phyloP scores from a whole-genome alignment of 2,113 vertebrate genomes.

The Rhinogobius similis region DNA sequence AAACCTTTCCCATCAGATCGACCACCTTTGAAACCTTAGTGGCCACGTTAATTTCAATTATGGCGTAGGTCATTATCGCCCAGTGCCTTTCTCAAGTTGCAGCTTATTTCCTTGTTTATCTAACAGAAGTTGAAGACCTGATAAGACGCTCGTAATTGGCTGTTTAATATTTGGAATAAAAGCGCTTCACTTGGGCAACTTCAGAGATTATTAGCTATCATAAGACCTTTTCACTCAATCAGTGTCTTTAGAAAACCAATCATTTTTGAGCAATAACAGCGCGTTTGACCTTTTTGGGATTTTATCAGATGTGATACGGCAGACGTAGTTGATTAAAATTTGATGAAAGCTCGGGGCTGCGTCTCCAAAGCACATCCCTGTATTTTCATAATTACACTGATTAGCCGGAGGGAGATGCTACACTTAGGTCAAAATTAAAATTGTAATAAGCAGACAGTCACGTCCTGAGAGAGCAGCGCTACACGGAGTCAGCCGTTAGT shows the following conservation, averaged over 20 bases:
- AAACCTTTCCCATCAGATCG: too few relatives aligned
- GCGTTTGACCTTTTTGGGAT: conserved; percentile 42
- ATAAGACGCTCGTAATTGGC: conserved; percentile 18
- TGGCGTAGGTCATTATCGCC: neutral
- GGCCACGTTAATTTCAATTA: neutral
- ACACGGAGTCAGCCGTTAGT: conserved; percentile 11
- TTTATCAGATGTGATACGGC: conserved; percentile 42
- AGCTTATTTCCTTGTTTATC: neutral
- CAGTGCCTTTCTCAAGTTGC: neutral
- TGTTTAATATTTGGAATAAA: conserved; percentile 11
- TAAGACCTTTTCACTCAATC: conserved; percentile 37
- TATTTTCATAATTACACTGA: conserved; percentile 50
- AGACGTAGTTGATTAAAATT: conserved; percentile 51
- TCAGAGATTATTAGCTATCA: conserved; percentile 7
- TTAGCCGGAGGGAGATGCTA: conserved; percentile 41
- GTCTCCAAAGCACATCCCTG: conserved; percentile 28
- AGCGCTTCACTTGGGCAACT: conserved; percentile 2
- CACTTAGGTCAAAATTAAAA: conserved; percentile 40
- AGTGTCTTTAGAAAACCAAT: conserved; percentile 35
- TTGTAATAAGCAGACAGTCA: conserved; percentile 32
- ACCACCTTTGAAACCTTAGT: neutral
- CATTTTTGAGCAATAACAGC: conserved; percentile 23
- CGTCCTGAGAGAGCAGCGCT: conserved; percentile 14
- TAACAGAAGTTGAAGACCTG: neutral
- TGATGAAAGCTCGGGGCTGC: conserved; percentile 39